Base-by-base conservation (phyloP, 2,888 invertebrate species). In the Apamea epomidion region DNA sequence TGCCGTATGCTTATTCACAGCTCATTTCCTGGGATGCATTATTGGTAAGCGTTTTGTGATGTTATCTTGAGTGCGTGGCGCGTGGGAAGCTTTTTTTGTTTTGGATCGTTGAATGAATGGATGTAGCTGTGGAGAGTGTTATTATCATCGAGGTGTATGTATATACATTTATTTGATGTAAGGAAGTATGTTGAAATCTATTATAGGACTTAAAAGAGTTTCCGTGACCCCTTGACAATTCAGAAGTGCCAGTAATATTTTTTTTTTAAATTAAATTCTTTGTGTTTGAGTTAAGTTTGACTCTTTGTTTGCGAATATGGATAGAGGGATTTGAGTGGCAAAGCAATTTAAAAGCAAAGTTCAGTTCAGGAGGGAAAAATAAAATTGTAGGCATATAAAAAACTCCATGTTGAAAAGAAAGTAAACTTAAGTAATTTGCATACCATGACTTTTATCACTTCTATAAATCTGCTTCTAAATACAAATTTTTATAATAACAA, bases 21-120 rank as follows among this genome's bases (percentile, higher is more conserved):
- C 95, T 91, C 95, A 97, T 94, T 97, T 97, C 93, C 94, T 97
- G 90, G 95, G 95, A 82, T 96, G 94, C 91, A 94, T 97, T 93
- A 95, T 95, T 91, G 96, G 97, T 97, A 90, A 96, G 97, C 93
- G 62, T 80, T 82, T 79, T 81, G 37, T 76, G 74, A 71, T 76
- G 25, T 85, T 70, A 65, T 62, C 32, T 74, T 72, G 8, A 69
- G 73, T 76, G 70, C 45, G 62, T 60, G 54, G 69, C 76, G 70
- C 32, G 51, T 54, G 48, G 60, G n/a, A 42, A 48, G 42, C 7
- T 60, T 60, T 74, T 51, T 60, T 73, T 69, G 10, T n/a, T 32
- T 62, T 62, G 6, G 16, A 71, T 60, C 14, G 8, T 12, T 32
- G 37, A 45, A 70, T 60, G 5, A 10, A 67, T 74, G 58, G 8